Conservation (phyloP, 2,888 invertebrate species). For the Strigamia maritima region DNA sequence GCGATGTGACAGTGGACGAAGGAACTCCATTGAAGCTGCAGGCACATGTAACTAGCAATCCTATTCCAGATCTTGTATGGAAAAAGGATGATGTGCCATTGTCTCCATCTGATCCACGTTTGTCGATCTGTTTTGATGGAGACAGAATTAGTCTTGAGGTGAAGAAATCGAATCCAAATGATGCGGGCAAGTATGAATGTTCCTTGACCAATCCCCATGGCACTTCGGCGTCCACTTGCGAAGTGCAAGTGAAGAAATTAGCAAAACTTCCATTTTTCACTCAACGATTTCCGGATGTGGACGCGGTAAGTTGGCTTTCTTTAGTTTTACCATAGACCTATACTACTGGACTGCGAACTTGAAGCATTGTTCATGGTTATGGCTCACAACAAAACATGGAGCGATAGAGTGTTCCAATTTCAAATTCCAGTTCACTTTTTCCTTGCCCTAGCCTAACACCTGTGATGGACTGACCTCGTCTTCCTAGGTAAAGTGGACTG, state of each 20-base stretch:
- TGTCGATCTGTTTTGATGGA: conserved; percentile 77
- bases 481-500: too few relatives aligned
- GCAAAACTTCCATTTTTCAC: conserved; percentile 76
- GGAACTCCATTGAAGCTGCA: conserved; percentile 69
- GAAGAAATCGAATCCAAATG: conserved; percentile 64
- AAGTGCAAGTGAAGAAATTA: conserved; percentile 72
- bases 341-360: too few relatives aligned
- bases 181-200: conserved; percentile 77
- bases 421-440: too few relatives aligned
- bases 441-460: too few relatives aligned
- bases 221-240: conserved; percentile 66
- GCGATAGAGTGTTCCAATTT: too few relatives aligned
- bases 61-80: conserved; percentile 76
- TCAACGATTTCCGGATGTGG: conserved; percentile 67
- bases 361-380: too few relatives aligned
- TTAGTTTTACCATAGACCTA: too few relatives aligned
- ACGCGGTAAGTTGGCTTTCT: conserved; percentile 57
- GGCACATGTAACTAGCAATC: conserved; percentile 75
- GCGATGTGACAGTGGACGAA: conserved; percentile 76
- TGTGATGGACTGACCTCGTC: too few relatives aligned
- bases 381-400: too few relatives aligned
- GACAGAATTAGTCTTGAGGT: conserved; percentile 70
- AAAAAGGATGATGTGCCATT: conserved; percentile 65
- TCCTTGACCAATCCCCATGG: conserved; percentile 73
- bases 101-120: conserved; percentile 61